Conservation (phyloP, 2,888 invertebrate species). For the Agelastica alni region DNA sequence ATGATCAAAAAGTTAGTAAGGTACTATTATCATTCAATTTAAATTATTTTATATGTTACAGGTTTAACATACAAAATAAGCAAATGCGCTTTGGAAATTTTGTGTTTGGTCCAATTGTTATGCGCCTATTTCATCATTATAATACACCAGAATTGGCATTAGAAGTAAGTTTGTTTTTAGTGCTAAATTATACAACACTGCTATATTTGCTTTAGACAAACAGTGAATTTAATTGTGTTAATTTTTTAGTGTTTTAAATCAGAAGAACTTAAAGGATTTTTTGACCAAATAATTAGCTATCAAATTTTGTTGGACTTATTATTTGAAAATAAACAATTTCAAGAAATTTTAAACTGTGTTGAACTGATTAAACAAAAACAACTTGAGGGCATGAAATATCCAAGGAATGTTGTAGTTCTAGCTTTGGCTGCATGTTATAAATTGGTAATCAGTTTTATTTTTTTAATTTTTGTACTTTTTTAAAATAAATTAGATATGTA, state of each 20-base stretch:
- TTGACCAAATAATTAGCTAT: constrained; percentile 71
- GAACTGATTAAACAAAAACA: constrained; percentile 65
- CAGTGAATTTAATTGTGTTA: too few relatives aligned
- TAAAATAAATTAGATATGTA: too few relatives aligned
- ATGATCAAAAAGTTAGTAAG: constrained; percentile 69
- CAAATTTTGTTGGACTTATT: constrained; percentile 74
- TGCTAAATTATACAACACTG: too few relatives aligned
- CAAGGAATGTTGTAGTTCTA: constrained; percentile 70
- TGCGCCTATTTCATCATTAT: constrained; percentile 75
- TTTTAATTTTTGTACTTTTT: neutral
- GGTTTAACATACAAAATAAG: constrained; percentile 72
- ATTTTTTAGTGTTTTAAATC: constrained; percentile 67
- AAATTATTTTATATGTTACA: constrained; percentile 43
- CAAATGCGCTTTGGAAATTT: constrained; percentile 78
- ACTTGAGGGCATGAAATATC: constrained; percentile 67
- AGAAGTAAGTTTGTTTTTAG: too few relatives aligned
- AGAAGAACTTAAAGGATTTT: constrained; percentile 66
- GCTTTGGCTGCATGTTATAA: constrained; percentile 75
- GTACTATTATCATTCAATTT: too few relatives aligned
- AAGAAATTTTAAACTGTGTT: constrained; percentile 68
- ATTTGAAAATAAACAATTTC: constrained; percentile 68
- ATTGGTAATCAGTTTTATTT: constrained; percentile 61
- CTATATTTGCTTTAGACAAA: too few relatives aligned
- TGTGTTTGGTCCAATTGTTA: constrained; percentile 80
- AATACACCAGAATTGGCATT: constrained; percentile 71